Evolutionary conservation across 2,113 vertebrate genomes (phyloP).

Genomic region (Chlamydotis undulata): DNA sequence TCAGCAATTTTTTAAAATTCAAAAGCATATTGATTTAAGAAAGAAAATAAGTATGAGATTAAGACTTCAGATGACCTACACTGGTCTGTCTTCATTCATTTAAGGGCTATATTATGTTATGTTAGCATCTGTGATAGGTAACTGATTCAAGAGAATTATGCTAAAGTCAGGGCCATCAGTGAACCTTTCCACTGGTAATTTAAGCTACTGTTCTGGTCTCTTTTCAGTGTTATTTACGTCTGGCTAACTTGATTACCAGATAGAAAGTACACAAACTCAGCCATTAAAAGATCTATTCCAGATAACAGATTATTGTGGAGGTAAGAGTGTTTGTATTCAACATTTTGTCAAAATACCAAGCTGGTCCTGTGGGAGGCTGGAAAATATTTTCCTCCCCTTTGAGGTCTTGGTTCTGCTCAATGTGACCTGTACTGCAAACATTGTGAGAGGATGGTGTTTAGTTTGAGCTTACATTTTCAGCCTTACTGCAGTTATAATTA

Average conservation of each 20-base stretch:
- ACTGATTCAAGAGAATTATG: not conserved
- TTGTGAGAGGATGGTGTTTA: not conserved
- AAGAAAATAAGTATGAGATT: not conserved
- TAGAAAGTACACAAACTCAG: conserved; percentile 21
- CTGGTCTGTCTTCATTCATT: not conserved
- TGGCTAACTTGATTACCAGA: conserved; percentile 10
- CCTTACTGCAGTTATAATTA: conserved; percentile 35
- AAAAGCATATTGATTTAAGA: not conserved
- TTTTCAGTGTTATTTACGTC: conserved; percentile 53
- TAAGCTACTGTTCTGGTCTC: conserved; percentile 32
- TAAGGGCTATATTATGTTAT: not conserved
- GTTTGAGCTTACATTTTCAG: conserved; percentile 22
- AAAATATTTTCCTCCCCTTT: conserved; percentile 36
- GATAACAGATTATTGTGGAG: conserved; percentile 30
- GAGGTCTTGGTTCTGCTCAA: conserved; percentile 3
- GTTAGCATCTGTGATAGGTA: not conserved
- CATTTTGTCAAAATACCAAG: conserved; percentile 43
- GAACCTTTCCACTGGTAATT: conserved; percentile 2
- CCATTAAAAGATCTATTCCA: conserved; percentile 49
- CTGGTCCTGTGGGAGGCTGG: not conserved
- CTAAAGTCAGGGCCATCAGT: not conserved
- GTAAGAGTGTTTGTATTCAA: conserved; percentile 32
- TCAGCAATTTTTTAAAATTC: not conserved
- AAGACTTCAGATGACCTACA: not conserved
- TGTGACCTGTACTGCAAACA: not conserved